Evolutionary conservation across 2,113 vertebrate species (phyloP).

Genomic region (Pomatostomus ruficeps): DNA sequence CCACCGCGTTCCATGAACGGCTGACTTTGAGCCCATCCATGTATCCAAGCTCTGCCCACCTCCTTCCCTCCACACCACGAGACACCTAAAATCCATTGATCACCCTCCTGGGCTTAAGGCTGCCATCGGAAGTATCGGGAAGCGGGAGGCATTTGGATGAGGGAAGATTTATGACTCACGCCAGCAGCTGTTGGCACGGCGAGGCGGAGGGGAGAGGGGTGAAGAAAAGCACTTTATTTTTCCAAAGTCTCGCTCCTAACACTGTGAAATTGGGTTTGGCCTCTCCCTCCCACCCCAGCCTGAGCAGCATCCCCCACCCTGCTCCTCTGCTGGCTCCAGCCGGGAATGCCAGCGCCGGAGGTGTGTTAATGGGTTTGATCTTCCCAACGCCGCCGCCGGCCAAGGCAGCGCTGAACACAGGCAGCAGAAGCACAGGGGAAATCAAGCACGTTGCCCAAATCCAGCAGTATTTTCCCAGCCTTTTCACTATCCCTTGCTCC

Average conservation of each 20-base stretch:
- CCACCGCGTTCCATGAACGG: rapidly evolving
- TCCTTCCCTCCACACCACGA: neutral
- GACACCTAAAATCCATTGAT: neutral
- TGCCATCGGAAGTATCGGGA: neutral
- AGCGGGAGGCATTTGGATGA: neutral
- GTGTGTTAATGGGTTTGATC: neutral
- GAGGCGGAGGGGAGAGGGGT: neutral
- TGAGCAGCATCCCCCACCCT: neutral
- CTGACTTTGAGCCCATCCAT: neutral
- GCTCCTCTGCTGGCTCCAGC: no score
- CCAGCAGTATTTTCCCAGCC: neutral
- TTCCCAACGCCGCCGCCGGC: neutral
- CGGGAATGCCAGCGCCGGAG: rapidly evolving
- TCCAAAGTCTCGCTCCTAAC: neutral
- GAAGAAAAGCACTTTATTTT: neutral
- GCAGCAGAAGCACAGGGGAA: neutral
- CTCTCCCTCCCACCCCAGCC: neutral
- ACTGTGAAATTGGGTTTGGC: neutral
- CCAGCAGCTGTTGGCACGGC: neutral
- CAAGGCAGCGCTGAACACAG: neutral
- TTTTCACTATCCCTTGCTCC: neutral
- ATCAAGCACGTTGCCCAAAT: neutral
- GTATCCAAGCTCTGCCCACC: neutral
- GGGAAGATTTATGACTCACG: neutral
- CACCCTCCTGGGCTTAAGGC: neutral